Evolutionary conservation across 2,888 invertebrate genomes (phyloP), one percentile per base, ranked within the genome.

Genomic region (Agelastica alni): DNA sequence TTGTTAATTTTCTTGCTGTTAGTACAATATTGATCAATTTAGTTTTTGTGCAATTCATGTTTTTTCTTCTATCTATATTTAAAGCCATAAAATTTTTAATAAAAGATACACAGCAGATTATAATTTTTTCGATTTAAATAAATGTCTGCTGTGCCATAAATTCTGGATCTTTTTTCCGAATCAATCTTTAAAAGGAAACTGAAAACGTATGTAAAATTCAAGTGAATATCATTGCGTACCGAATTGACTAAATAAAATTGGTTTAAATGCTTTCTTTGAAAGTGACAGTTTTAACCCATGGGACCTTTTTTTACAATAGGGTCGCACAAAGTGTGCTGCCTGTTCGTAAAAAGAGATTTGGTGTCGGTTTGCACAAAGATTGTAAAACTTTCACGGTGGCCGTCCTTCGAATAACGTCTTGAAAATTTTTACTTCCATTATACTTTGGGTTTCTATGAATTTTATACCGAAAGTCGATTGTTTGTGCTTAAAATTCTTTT

Each of bases 191-290:
- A 32, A 37, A 30, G 18, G 12, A 47, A 37, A 37, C 39, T 39
- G 14, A n/a, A 4, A 48, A 41, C 41, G 20, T 32, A 48, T 48
- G 31, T 41, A 41, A 48, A 48, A 48, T 48, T 48, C 30, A 41
- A 51, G 17, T 43, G 26, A 43, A 51, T 43, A 43, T 51, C 31
- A 41, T 48, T 41, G 30, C 41, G 31, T 17, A 16, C 14, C 20
- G 41, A 57, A 54, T 59, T 45, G 53, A 41, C 54, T 51, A 51
- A 44, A 59, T 51, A 48, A 53, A 54, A 57, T 59, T 52, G 52
- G 51, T 59, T 56, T 59, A 56, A 57, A 57, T 54, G 57, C 44
- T 56, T 59, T 57, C 52, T 57, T 59, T 52, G 54, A 53, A 45
- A 56, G 46, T 47, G 52, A 49, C 57, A 53, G 41, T 48, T 39